A percentile compares a stretch with the other conserved stretches of the same genome.
Conservation (phyloP, 2,888 invertebrate species). For the Phyllotreta striolata region DNA sequence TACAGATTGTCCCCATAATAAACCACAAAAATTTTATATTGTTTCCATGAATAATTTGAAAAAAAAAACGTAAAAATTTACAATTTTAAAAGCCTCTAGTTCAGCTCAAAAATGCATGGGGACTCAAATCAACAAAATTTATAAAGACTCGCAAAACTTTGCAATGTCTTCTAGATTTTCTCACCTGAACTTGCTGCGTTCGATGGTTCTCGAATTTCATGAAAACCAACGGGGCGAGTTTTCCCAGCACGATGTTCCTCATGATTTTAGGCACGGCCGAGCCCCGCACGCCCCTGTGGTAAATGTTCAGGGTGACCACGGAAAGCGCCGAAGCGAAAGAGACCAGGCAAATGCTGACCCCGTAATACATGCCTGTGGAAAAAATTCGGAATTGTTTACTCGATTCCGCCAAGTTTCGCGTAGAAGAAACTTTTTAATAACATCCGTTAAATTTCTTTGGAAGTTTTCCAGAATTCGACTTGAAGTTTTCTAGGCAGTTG, state of each 20-base stretch:
- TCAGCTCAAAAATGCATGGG: too few species aligned
- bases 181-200: slow-evolving; percentile 53
- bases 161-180: background rate
- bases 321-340: slow-evolving; percentile 83
- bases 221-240: slow-evolving; percentile 77
- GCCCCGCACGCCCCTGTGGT: slow-evolving; percentile 84
- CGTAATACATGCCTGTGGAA: slow-evolving; percentile 77
- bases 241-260: slow-evolving; percentile 76
- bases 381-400: background rate
- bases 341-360: slow-evolving; percentile 82
- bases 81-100: too few species aligned
- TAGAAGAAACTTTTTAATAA: slow-evolving; percentile 10
- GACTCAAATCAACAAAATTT: too few species aligned
- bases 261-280: slow-evolving; percentile 77
- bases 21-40: too few species aligned
- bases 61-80: too few species aligned
- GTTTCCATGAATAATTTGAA: too few species aligned
- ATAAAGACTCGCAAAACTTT: too few species aligned
- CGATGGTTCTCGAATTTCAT: slow-evolving; percentile 70
- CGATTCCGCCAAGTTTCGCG: too few species aligned
- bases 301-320: slow-evolving; percentile 85
- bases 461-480: background rate
- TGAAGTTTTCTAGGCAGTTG: background rate
- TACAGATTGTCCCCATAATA: too few species aligned
- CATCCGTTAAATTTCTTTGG: slow-evolving; percentile 8